A percentile compares a stretch with the other conserved stretches of the same genome.
phyloP scores from a whole-genome alignment of 2,113 vertebrate genomes.

The Thunnus thynnus region DNA sequence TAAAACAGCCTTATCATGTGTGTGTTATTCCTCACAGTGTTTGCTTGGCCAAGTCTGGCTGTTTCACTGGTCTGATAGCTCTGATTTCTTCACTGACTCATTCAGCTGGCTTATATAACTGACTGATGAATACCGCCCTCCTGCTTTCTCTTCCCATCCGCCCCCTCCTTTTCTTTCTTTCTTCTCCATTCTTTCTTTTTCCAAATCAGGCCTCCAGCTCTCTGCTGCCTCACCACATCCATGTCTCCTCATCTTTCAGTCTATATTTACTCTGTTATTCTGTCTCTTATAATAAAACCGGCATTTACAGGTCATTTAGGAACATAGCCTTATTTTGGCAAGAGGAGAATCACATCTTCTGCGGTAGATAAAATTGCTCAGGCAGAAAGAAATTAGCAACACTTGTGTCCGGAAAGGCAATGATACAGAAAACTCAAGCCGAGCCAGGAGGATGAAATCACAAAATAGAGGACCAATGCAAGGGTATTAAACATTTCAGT shows the following conservation, averaged over 20 bases:
- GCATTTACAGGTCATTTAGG: slow-evolving; percentile 2
- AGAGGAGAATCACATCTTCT: neutral
- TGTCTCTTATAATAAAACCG: slow-evolving; percentile 24
- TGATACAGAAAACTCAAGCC: neutral
- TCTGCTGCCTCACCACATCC: slow-evolving; percentile 33
- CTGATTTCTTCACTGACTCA: slow-evolving; percentile 64
- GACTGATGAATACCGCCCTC: slow-evolving; percentile 42
- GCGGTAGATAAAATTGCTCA: neutral
- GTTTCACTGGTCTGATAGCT: slow-evolving; percentile 44
- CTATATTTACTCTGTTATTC: slow-evolving; percentile 23
- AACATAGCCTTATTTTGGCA: slow-evolving; percentile 16
- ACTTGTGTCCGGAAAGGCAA: neutral
- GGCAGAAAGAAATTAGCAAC: neutral
- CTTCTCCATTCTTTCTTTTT: slow-evolving; percentile 20
- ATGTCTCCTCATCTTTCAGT: slow-evolving; percentile 31
- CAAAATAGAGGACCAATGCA: neutral
- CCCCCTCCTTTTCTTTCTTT: slow-evolving; percentile 12
- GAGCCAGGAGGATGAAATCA: slow-evolving; percentile 34
- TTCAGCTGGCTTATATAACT: slow-evolving; percentile 63
- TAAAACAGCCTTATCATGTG: slow-evolving; percentile 35
- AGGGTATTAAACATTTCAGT: slow-evolving; percentile 25
- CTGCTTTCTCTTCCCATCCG: slow-evolving; percentile 31
- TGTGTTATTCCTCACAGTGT: slow-evolving; percentile 46
- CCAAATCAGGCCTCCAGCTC: slow-evolving; percentile 24
- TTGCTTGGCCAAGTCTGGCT: slow-evolving; percentile 46